Conservation (phyloP, 2,888 invertebrate species). For the Argynnis bischoffii region DNA sequence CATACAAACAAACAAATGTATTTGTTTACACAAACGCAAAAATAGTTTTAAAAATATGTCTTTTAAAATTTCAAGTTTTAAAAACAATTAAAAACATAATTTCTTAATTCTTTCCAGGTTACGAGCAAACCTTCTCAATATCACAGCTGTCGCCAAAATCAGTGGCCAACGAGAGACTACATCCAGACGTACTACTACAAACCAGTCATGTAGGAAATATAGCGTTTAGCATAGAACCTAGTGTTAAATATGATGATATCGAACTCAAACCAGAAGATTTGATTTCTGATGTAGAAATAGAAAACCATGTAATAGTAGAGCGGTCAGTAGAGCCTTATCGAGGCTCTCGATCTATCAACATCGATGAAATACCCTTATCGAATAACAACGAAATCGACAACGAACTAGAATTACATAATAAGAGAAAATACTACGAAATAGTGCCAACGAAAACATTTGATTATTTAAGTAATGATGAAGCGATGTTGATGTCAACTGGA, state of each 20-base stretch:
- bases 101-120: constrained; percentile 68
- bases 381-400: constrained; percentile 84
- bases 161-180: constrained; percentile 51
- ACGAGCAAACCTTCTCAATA: constrained; percentile 82
- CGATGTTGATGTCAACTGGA: constrained; percentile 64
- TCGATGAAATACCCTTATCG: constrained; percentile 75
- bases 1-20: no score
- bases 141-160: constrained; percentile 88
- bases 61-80: neutral
- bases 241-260: constrained; percentile 54
- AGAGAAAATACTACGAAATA: constrained; percentile 78
- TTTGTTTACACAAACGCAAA: no score
- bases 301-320: constrained; percentile 72
- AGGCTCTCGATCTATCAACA: constrained; percentile 78
- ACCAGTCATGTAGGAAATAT: constrained; percentile 63
- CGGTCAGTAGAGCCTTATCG: constrained; percentile 80
- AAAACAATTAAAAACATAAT: constrained; percentile 4
- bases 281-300: constrained; percentile 49
- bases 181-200: constrained; percentile 57
- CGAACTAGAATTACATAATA: constrained; percentile 77
- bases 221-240: constrained; percentile 71
- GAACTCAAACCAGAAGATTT: constrained; percentile 44
- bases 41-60: no score
- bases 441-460: constrained; percentile 80
- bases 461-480: constrained; percentile 61